Conservation (phyloP, 2,888 invertebrate genomes). For the Kryphioiulus occultus region DNA sequence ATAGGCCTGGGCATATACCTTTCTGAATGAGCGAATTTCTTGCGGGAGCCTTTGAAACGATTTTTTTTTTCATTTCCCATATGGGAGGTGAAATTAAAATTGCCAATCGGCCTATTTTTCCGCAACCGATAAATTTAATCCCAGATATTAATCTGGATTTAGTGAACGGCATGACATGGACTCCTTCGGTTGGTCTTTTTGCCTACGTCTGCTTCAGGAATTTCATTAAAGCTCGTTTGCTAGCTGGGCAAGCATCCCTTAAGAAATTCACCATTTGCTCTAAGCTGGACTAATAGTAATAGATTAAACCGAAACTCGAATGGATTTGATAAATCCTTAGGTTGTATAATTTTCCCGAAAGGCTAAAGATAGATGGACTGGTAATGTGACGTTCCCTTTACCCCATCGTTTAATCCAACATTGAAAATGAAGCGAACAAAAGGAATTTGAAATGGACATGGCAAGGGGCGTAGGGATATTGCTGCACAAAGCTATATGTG, state of each 20-base stretch:
- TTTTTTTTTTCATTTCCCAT: not conserved
- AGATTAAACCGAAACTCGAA: not conserved
- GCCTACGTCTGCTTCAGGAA: not conserved
- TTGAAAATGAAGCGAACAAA: not conserved
- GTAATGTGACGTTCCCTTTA: not conserved
- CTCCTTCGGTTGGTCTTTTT: not conserved
- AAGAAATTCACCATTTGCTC: not conserved
- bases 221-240: not conserved
- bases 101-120: not conserved
- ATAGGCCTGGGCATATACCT: not conserved
- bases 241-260: not conserved
- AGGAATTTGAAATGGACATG: not conserved
- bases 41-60: not conserved
- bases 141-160: constrained; percentile 1
- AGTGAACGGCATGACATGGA: not conserved
- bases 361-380: not conserved
- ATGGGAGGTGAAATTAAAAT: not conserved
- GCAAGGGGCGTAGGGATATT: not conserved
- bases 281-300: not conserved
- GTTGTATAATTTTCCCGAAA: not conserved
- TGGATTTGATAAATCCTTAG: not conserved
- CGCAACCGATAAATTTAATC: not conserved
- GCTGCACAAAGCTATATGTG: not conserved
- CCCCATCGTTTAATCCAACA: not conserved
- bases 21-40: not conserved